phyloP scores from a whole-genome alignment of 2,797 vertebrate genomes.

The Pipistrellus nathusii region DNA sequence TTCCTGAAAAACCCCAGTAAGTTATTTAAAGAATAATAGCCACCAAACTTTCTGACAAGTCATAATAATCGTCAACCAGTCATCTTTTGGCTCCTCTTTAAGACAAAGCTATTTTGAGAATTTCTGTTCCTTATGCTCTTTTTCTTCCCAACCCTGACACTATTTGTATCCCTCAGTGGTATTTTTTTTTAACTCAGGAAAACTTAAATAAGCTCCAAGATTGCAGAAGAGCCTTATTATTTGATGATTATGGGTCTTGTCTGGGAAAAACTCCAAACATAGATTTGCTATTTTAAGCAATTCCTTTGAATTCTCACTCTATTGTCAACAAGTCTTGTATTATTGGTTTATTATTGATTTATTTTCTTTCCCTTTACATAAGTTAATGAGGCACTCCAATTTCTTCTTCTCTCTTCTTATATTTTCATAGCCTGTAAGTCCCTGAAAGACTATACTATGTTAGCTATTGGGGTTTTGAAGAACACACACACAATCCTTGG shows the following conservation, averaged over 20 bases:
- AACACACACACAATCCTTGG: background rate
- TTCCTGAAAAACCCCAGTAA: slow-evolving; percentile 70
- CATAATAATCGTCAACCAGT: slow-evolving; percentile 64
- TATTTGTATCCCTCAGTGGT: slow-evolving; percentile 71
- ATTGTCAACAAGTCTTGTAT: slow-evolving; percentile 67
- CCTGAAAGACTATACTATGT: background rate
- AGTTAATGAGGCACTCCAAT: slow-evolving; percentile 53
- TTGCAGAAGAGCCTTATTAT: slow-evolving; percentile 76
- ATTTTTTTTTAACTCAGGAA: slow-evolving; percentile 75
- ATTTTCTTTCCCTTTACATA: slow-evolving; percentile 58
- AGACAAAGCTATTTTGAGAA: slow-evolving; percentile 76
- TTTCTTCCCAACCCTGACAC: slow-evolving; percentile 70
- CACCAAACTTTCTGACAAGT: slow-evolving; percentile 65
- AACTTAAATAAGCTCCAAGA: slow-evolving; percentile 81
- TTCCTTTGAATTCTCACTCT: slow-evolving; percentile 76
- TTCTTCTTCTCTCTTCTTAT: slow-evolving; percentile 13
- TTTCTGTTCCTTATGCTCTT: slow-evolving; percentile 67
- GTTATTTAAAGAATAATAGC: slow-evolving; percentile 64
- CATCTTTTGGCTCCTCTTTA: slow-evolving; percentile 62
- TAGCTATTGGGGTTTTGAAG: slow-evolving; percentile 16
- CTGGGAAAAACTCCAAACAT: slow-evolving; percentile 81
- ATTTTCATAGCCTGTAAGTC: background rate
- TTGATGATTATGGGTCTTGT: slow-evolving; percentile 73
- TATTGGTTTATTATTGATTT: slow-evolving; percentile 78
- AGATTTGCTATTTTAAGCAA: slow-evolving; percentile 81